Conservation (phyloP, 2,888 invertebrate genomes). For the Lissonota sp. region DNA sequence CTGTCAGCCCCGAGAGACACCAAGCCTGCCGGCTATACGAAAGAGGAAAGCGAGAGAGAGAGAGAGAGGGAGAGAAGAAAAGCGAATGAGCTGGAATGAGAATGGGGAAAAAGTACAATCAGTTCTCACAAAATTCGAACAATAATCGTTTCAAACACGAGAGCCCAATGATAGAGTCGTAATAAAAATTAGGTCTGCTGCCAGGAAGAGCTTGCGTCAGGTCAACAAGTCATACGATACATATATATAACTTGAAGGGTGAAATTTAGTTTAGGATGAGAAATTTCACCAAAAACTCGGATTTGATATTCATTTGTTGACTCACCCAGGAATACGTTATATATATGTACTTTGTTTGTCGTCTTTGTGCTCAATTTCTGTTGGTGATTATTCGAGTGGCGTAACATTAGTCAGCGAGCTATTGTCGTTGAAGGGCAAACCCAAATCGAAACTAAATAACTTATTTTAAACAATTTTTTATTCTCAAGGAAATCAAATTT, state of each 20-base stretch:
- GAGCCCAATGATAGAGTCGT: background rate
- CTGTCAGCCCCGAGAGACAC: constrained; percentile 23
- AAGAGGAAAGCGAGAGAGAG: constrained; percentile 24
- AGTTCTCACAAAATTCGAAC: constrained; percentile 16
- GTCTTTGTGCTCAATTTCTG: too few relatives aligned
- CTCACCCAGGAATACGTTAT: too few relatives aligned
- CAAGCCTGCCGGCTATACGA: constrained; percentile 16
- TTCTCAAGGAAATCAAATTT: too few relatives aligned
- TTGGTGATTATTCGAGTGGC: too few relatives aligned
- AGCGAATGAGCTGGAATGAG: constrained; percentile 6
- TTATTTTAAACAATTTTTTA: too few relatives aligned
- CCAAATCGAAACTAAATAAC: too few relatives aligned
- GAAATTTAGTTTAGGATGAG: background rate
- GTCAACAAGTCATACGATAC: constrained; percentile 29
- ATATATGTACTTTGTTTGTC: too few relatives aligned
- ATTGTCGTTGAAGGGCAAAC: too few relatives aligned
- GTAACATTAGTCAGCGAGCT: too few relatives aligned
- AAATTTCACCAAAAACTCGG: too few relatives aligned
- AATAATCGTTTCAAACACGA: background rate
- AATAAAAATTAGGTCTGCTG: constrained; percentile 26
- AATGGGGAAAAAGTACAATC: constrained; percentile 7
- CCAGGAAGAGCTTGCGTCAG: background rate
- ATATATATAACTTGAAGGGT: background rate
- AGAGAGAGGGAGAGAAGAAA: constrained; percentile 8
- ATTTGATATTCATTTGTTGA: background rate